phyloP scores from a whole-genome alignment of 2,888 invertebrate species.

The Pristionchus maxplancki region DNA sequence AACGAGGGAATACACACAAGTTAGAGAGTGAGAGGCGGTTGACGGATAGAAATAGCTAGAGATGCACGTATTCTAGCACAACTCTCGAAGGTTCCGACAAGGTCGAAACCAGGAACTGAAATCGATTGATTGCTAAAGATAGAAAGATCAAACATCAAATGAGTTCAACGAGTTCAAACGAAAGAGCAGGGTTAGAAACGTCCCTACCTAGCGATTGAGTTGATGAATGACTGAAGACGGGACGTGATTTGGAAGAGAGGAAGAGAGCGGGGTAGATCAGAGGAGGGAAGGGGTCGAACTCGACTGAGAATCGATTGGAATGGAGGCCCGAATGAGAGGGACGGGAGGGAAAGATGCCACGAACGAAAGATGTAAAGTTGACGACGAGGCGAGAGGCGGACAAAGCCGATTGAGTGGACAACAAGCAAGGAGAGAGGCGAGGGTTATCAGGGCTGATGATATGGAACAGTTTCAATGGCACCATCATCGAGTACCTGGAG shows the following conservation, averaged over 20 bases:
- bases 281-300: not conserved
- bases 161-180: constrained; percentile 53
- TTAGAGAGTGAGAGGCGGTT: not conserved
- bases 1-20: not conserved
- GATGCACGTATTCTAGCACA: constrained; percentile 33
- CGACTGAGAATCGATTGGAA: not conserved
- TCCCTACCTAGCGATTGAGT: constrained; percentile 25
- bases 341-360: not conserved
- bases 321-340: not conserved
- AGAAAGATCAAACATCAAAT: not conserved
- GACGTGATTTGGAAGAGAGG: constrained; percentile 26
- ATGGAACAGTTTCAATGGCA: not conserved
- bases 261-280: constrained; percentile 20
- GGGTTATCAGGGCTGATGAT: not conserved
- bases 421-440: constrained; percentile 18
- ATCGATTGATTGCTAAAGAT: not conserved
- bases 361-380: constrained; percentile 18
- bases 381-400: not conserved
- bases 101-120: constrained; percentile 52
- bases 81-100: constrained; percentile 19
- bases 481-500: not conserved
- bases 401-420: constrained; percentile 7
- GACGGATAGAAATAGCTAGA: constrained; percentile 9
- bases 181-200: constrained; percentile 8
- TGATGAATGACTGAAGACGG: constrained; percentile 52